Conservation (phyloP, 1,140 invertebrate genomes). For the Drosophila santomea region DNA sequence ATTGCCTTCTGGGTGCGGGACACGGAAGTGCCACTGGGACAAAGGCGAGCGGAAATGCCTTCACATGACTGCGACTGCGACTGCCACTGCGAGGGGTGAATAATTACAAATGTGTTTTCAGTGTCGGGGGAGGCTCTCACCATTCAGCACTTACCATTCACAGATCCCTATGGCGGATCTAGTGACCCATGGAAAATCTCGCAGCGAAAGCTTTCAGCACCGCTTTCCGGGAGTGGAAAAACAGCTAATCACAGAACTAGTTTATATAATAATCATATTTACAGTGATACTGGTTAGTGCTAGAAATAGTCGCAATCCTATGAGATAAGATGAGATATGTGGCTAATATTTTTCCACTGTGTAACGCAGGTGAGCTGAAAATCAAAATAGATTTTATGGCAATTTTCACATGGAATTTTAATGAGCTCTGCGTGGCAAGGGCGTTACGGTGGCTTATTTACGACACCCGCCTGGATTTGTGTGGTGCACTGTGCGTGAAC, state of each 20-base stretch:
- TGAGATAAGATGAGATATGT: not conserved
- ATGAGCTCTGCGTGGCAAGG: constrained; percentile 45
- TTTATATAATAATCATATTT: not conserved
- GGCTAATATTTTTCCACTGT: not conserved
- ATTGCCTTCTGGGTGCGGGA: constrained; percentile 50
- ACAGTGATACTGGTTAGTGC: too few relatives aligned
- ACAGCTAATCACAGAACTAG: not conserved
- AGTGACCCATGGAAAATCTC: constrained; percentile 17
- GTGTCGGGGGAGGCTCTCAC: constrained; percentile 20
- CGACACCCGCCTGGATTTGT: constrained; percentile 34
- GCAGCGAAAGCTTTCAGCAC: constrained; percentile 14
- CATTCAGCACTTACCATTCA: not conserved
- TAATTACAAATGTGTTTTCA: constrained; percentile 66
- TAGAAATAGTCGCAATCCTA: not conserved
- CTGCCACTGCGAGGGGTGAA: constrained; percentile 62
- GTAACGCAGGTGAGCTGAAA: constrained; percentile 7
- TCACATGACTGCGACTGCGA: constrained; percentile 43
- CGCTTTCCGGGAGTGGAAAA: not conserved
- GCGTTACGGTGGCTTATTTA: constrained; percentile 68
- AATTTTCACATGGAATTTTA: constrained; percentile 67
- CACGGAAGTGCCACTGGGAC: constrained; percentile 39
- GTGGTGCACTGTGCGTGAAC: constrained; percentile 60
- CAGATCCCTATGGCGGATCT: constrained; percentile 8
- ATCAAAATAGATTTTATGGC: constrained; percentile 44
- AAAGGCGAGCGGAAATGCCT: constrained; percentile 72